A percentile compares a stretch with the other conserved stretches of the same genome.
Conservation (phyloP, 2,113 vertebrate species). For the Aegithalos caudatus region DNA sequence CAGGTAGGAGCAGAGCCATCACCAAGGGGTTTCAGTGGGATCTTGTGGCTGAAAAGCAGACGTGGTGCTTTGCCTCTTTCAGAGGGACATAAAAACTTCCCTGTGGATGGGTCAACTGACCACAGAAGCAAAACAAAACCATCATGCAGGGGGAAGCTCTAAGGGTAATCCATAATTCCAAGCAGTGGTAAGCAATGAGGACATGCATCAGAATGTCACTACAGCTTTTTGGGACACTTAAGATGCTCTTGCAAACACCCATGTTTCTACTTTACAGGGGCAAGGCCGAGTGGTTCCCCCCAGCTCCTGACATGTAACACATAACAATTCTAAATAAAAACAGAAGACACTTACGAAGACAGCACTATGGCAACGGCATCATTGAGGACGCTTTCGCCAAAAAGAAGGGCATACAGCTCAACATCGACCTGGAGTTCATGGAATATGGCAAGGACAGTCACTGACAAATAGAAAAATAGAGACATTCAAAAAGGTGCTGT, state of each 20-base stretch:
- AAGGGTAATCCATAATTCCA: too few species aligned
- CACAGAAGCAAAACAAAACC: background rate
- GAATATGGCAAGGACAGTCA: slow-evolving; percentile 98
- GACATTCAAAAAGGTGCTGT: slow-evolving; percentile 1
- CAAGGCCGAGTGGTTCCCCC: background rate
- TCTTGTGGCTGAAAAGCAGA: background rate
- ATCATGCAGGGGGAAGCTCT: too few species aligned
- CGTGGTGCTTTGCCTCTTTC: background rate
- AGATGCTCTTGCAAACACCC: background rate
- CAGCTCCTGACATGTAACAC: background rate
- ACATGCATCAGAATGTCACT: too few species aligned
- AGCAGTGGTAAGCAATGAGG: too few species aligned
- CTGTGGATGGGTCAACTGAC: background rate
- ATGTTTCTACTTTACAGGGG: background rate
- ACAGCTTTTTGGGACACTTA: background rate
- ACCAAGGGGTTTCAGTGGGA: background rate
- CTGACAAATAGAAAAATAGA: slow-evolving; percentile 73
- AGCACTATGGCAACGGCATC: slow-evolving; percentile 95
- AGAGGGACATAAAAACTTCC: background rate
- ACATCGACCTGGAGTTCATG: slow-evolving; percentile 96
- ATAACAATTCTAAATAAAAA: slow-evolving; percentile 21
- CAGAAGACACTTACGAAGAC: slow-evolving; percentile 89
- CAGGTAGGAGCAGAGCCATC: background rate
- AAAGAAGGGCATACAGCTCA: slow-evolving; percentile 94
- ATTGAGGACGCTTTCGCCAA: slow-evolving; percentile 97